Evolutionary conservation across 2,113 vertebrate species (phyloP), one percentile per base, ranked within the genome.

Genomic region (Gallinago media): DNA sequence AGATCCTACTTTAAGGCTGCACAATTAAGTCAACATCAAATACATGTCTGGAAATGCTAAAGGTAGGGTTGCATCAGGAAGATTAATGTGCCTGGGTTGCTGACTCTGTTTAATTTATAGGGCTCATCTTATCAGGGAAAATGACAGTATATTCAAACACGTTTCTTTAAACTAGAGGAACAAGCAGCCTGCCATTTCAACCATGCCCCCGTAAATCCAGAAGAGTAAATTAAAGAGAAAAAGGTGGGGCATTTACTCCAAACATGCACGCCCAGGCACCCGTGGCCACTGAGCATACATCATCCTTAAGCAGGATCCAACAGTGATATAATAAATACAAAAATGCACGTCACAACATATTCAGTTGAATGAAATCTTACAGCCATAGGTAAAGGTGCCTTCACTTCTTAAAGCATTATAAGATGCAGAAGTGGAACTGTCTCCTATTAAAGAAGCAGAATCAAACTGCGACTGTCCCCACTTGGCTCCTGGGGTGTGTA

Each of bases 11-110:
- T 85, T 52, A 73, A 82, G 79, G 75, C 72, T 78, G 62, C 72
- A 82, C 93, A 88, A 85, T 95, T 95, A 92, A 92, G 66, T 54
- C 6, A 26, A 55, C 74, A 91, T 78, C 70, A 93, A 91, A 87
- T 75, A 31, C 44, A 58, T 68, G 72, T 49, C 95, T 83, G 61
- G 73, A 92, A 95, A 88, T 36, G 65, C 3, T 32, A 90, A 90
- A 93, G 76, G 73, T 71, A 87, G 87, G 77, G 74, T 55, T 81
- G 85, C 78, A 84, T 79, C 61, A 85, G 62, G 76, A 89, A 90
- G 83, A 96, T 96, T 86, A 95, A 93, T 82, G 80, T 55, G 50
- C 46, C 56, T 50, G 67, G 16, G 73, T 8, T 94, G 68, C 67
- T 73, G 72, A 82, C 44, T 80, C 76, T 55, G 44, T 85, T 83